Percentiles rank a stretch among this genome's conserved stretches.
Evolutionary conservation across 2,888 invertebrate species (phyloP).

Genomic region (Chromoteleia sp.): DNA sequence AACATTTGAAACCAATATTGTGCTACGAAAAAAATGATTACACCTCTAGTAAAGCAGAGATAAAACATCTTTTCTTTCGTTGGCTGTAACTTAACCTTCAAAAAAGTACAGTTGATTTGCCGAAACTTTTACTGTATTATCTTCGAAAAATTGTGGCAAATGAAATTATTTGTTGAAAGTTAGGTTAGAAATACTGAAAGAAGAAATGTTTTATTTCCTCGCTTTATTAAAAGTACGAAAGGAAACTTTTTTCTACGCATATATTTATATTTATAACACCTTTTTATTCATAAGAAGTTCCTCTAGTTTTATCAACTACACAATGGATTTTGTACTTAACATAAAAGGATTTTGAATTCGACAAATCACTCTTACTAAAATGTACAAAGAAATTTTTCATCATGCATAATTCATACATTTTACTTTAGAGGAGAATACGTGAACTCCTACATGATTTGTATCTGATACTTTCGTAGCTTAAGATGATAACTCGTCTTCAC

Average conservation of each 20-base stretch:
- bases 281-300: not conserved
- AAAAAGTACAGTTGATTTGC: no score
- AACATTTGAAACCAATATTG: no score
- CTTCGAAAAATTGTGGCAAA: no score
- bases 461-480: slow-evolving; percentile 9
- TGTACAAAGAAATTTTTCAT: slow-evolving; percentile 33
- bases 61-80: no score
- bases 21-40: no score
- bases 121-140: no score
- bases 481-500: not conserved
- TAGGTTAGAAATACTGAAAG: no score
- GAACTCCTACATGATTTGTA: slow-evolving; percentile 25
- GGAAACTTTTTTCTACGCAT: not conserved
- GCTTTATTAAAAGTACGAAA: not conserved
- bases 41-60: no score
- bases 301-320: not conserved
- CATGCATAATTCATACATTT: slow-evolving; percentile 23
- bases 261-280: not conserved
- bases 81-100: no score
- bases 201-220: no score
- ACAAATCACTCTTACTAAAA: slow-evolving; percentile 18
- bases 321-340: slow-evolving; percentile 11
- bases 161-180: no score
- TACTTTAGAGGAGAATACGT: slow-evolving; percentile 1
- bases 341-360: slow-evolving; percentile 24